Percentiles rank a stretch among this genome's conserved stretches.
Conservation (phyloP, 2,113 vertebrate species). For the Silurus asotus region DNA sequence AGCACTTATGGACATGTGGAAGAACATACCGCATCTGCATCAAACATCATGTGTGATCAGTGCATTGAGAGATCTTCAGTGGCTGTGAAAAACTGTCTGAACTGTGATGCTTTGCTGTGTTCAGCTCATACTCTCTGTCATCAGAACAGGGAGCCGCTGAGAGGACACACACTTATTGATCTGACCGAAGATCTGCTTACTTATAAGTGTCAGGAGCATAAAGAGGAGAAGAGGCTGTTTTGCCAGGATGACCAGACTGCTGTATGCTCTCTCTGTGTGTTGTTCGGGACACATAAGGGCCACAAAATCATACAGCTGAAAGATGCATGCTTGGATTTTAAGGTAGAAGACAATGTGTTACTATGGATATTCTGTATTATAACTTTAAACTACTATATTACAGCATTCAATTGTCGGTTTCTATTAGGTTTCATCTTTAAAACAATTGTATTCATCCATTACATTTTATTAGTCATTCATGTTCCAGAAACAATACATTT, state of each 20-base stretch:
- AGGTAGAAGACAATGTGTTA: conserved; percentile 55
- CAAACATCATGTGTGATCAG: conserved; percentile 67
- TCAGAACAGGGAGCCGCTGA: conserved; percentile 65
- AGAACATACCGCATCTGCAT: conserved; percentile 17
- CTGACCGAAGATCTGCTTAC: conserved; percentile 65
- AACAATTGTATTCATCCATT: neutral
- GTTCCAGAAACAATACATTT: neutral
- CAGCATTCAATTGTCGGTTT: neutral
- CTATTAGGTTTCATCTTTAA: neutral
- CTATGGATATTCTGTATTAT: neutral
- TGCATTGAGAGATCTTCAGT: conserved; percentile 67
- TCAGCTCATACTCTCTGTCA: conserved; percentile 68
- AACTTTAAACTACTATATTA: neutral
- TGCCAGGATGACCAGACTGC: conserved; percentile 66
- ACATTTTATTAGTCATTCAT: neutral
- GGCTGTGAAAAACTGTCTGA: conserved; percentile 71
- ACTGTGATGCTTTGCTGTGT: conserved; percentile 72
- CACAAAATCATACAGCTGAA: conserved; percentile 65
- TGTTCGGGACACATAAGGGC: conserved; percentile 68
- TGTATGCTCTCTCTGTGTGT: conserved; percentile 71
- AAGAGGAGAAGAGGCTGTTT: conserved; percentile 72
- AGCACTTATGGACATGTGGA: neutral
- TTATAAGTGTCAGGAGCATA: conserved; percentile 73
- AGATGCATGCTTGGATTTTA: conserved; percentile 66
- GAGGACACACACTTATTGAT: conserved; percentile 69